phyloP scores from a whole-genome alignment of 2,888 invertebrate genomes.

The Xylophagus ater region DNA sequence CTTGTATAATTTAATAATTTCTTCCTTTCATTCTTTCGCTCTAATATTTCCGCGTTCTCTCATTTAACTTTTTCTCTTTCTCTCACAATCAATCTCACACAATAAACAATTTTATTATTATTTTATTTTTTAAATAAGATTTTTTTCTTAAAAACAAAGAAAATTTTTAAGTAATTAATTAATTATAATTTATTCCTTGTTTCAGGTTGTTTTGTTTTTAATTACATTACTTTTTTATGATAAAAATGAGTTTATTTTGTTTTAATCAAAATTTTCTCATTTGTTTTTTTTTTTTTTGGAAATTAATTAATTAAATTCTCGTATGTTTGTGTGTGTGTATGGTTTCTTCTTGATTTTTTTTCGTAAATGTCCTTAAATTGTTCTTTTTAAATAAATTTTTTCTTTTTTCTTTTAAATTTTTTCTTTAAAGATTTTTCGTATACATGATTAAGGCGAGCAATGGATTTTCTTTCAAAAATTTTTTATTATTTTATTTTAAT shows the following conservation, averaged over 20 bases:
- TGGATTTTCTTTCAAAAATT: conserved; percentile 16
- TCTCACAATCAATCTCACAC: conserved; percentile 21
- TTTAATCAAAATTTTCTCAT: neutral
- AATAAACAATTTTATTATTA: conserved; percentile 10
- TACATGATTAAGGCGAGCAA: conserved; percentile 27
- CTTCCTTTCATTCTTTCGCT: no score
- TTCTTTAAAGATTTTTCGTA: conserved; percentile 22
- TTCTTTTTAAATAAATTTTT: conserved; percentile 16
- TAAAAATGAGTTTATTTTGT: no score
- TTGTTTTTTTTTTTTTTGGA: conserved; percentile 1
- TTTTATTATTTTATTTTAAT: conserved; percentile 7
- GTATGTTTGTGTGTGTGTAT: neutral
- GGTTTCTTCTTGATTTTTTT: neutral
- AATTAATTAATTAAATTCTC: no score
- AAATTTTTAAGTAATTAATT: no score
- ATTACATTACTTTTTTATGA: neutral
- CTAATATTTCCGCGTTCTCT: neutral
- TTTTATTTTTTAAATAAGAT: conserved; percentile 13
- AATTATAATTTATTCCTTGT: no score
- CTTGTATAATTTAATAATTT: conserved; percentile 8
- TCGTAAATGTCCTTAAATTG: neutral
- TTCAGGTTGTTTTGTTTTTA: neutral
- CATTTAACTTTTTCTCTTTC: conserved; percentile 16
- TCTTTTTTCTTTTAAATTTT: conserved; percentile 7
- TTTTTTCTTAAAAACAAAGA: conserved; percentile 6